Evolutionary conservation across 2,888 invertebrate genomes (phyloP), one percentile per base, ranked within the genome.

Genomic region (Archips crataeganus): DNA sequence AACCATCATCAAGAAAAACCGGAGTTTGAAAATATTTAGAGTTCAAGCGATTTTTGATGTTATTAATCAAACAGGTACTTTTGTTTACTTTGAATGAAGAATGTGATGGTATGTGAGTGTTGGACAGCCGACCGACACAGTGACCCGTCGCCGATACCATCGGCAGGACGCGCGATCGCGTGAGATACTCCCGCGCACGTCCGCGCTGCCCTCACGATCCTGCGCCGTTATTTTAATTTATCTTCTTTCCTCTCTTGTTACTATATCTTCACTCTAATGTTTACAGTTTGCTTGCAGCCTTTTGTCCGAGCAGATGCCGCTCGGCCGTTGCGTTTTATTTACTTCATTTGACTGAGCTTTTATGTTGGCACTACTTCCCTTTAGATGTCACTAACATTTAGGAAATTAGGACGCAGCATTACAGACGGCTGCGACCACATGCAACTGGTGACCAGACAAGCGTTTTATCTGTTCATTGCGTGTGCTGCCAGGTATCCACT

Each of bases 151-250:
- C 80, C 79, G 83, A 90, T 89, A 88, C 79, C 79, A 85, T 74
- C 76, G 81, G 79, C 77, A 79, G 81, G 84, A 81, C 81, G 80
- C 68, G 80, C 79, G 91, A 90, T 91, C 88, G 91, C 90, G 91
- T 90, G 91, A 89, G 91, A 91, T 90, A 87, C 81, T 80, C 79
- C 77, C 81, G 84, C 80, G 84, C 91, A 90, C 90, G 90, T 89
- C 86, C 79, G 79, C 80, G 77, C 85, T 63, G 73, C 71, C 79
- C 81, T 84, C 83, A 78, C 80, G 78, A 79, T 78, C 76, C 78
- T 74, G 76, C 45, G 74, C 81, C 82, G 81, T 82, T 83, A 81
- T 80, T 83, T 82, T 80, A 80, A 80, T 80, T 84, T 82, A 80
- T 79, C 77, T 77, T 78, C 76, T 80, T 72, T 73, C 69, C 72